phyloP scores from a whole-genome alignment of 1,140 invertebrate species.

The Euglossa dilemma region DNA sequence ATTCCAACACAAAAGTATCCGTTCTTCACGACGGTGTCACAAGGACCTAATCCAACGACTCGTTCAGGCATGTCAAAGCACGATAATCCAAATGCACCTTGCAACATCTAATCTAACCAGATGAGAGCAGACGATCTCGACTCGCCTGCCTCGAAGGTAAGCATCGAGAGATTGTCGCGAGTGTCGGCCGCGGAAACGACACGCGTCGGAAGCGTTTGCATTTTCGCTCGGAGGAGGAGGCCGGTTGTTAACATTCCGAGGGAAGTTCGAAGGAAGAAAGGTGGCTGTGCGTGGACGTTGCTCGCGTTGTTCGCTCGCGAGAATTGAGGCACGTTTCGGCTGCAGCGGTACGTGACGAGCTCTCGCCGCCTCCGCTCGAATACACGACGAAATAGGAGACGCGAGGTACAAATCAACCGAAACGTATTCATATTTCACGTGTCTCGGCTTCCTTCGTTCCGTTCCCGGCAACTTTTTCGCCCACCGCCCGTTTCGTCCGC shows the following conservation, averaged over 20 bases:
- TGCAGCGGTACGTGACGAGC: slow-evolving; percentile 67
- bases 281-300: slow-evolving; percentile 31
- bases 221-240: slow-evolving; percentile 36
- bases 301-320: slow-evolving; percentile 49
- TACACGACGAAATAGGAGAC: slow-evolving; percentile 62
- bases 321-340: slow-evolving; percentile 71
- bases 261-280: slow-evolving; percentile 46
- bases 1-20: too few species aligned
- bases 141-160: background rate
- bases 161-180: background rate
- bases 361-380: slow-evolving; percentile 38
- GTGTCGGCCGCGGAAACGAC: background rate
- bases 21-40: too few species aligned
- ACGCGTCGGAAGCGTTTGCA: slow-evolving; percentile 33
- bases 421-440: slow-evolving; percentile 64
- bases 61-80: too few species aligned
- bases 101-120: too few species aligned
- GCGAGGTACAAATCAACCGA: slow-evolving; percentile 65
- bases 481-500: background rate
- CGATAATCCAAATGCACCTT: too few species aligned
- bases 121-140: too few species aligned
- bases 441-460: slow-evolving; percentile 24
- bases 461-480: slow-evolving; percentile 49
- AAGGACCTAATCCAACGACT: too few species aligned
- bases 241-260: slow-evolving; percentile 57